Conservation (phyloP, 2,113 vertebrate genomes). For the Misgurnus anguillicaudatus region DNA sequence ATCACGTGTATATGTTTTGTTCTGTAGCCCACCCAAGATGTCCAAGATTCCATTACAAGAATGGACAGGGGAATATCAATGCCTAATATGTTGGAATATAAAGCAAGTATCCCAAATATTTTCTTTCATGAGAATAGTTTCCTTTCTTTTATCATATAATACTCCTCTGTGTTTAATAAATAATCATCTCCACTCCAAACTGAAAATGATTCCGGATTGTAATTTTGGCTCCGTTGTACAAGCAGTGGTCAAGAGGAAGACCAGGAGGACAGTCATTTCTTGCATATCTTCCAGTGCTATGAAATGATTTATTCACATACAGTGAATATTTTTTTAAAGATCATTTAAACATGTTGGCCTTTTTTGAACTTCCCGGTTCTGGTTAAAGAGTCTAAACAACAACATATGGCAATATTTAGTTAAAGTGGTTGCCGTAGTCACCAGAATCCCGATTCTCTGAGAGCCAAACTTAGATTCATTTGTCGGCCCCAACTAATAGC, state of each 20-base stretch:
- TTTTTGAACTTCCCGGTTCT: conserved; percentile 37
- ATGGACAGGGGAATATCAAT: conserved; percentile 95
- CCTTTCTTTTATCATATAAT: conserved; percentile 31
- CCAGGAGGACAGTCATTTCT: conserved; percentile 7
- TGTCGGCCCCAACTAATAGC: background rate
- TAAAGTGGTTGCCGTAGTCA: background rate
- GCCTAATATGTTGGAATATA: conserved; percentile 98
- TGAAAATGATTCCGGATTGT: background rate
- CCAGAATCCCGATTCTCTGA: background rate
- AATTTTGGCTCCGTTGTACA: background rate
- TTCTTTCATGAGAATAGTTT: conserved; percentile 34
- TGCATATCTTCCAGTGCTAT: conserved; percentile 36
- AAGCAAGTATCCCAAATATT: conserved; percentile 84
- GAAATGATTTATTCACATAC: conserved; percentile 33
- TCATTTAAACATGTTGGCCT: conserved; percentile 33
- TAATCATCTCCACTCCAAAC: background rate
- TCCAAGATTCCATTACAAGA: conserved; percentile 82
- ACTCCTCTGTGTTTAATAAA: conserved; percentile 24
- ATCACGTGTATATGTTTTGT: conserved; percentile 73
- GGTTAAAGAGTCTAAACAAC: conserved; percentile 30
- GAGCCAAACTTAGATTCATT: background rate
- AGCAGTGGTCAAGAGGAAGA: background rate
- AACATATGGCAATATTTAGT: conserved; percentile 29
- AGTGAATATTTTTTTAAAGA: conserved; percentile 27
- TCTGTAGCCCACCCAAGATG: conserved; percentile 82